Conservation (phyloP, 2,113 vertebrate genomes). For the Mirza zaza region DNA sequence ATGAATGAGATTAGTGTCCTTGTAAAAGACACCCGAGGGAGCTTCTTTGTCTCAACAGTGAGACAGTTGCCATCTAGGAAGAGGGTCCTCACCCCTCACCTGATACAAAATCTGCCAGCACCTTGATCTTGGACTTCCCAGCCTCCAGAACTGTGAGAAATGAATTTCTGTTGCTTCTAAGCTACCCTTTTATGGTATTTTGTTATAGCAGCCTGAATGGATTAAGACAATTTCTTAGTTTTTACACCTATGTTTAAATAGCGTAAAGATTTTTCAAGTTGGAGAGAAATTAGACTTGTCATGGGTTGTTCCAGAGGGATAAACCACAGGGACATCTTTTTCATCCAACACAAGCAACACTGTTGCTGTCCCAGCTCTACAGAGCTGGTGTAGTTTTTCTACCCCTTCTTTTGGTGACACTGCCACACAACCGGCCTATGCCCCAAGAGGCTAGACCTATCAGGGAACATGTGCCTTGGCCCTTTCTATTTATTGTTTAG, state of each 20-base stretch:
- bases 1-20: background rate
- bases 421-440: background rate
- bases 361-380: background rate
- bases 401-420: background rate
- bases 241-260: background rate
- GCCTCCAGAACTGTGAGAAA: background rate
- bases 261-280: conserved; percentile 16
- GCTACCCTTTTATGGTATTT: background rate
- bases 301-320: background rate
- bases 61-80: background rate
- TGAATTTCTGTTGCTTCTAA: background rate
- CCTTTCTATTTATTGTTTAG: background rate
- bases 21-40: background rate
- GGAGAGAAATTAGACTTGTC: conserved; percentile 2
- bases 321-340: background rate
- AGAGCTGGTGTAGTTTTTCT: background rate
- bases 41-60: background rate
- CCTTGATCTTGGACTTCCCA: background rate
- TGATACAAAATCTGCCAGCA: background rate
- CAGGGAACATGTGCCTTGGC: background rate
- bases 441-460: background rate
- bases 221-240: background rate
- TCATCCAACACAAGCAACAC: background rate
- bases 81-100: background rate
- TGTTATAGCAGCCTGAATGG: background rate